Percentiles rank a stretch among this genome's conserved stretches.
These are phyloP conservation scores for Catonia carolina DNA, from an alignment of 2,888 invertebrate species.

Conservation along the genomic window DNA sequence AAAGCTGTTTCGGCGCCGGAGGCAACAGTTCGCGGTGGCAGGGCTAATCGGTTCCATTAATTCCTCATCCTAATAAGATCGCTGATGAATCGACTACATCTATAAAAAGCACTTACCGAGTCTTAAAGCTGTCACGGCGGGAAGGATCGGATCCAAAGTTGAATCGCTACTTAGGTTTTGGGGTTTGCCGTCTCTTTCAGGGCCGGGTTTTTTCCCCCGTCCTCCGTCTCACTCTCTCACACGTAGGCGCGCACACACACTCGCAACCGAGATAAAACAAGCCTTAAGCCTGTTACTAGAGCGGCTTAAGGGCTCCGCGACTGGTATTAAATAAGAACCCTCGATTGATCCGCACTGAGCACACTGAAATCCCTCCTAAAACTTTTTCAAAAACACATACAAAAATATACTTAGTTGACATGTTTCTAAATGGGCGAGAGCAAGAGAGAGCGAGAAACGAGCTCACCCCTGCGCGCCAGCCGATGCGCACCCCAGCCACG, in stretches of 20 bases:
- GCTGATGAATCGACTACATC: constrained; percentile 11
- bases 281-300: constrained; percentile 31
- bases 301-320: constrained; percentile 29
- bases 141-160: constrained; percentile 17
- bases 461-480: constrained; percentile 19
- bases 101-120: constrained; percentile 24
- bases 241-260: constrained; percentile 20
- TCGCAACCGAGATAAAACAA: constrained; percentile 28
- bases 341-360: constrained; percentile 28
- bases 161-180: constrained; percentile 23
- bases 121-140: constrained; percentile 16
- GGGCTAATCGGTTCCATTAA: constrained; percentile 5
- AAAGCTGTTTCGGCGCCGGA: constrained; percentile 20
- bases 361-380: constrained; percentile 30
- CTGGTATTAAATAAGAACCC: constrained; percentile 30
- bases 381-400: constrained; percentile 34
- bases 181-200: constrained; percentile 17
- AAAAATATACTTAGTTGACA: constrained; percentile 35
- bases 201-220: not conserved
- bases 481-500: constrained; percentile 15
- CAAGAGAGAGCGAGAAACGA: constrained; percentile 19
- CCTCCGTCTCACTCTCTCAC: constrained; percentile 16
- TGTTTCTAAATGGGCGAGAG: constrained; percentile 29
- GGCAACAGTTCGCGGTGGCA: constrained; percentile 9
- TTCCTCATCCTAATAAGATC: constrained; percentile 6